Percentiles rank a stretch among this genome's conserved stretches.
These are phyloP conservation scores for Callionymus lyra DNA, from an alignment of 2,113 vertebrate genomes.

Conservation along the genomic window DNA sequence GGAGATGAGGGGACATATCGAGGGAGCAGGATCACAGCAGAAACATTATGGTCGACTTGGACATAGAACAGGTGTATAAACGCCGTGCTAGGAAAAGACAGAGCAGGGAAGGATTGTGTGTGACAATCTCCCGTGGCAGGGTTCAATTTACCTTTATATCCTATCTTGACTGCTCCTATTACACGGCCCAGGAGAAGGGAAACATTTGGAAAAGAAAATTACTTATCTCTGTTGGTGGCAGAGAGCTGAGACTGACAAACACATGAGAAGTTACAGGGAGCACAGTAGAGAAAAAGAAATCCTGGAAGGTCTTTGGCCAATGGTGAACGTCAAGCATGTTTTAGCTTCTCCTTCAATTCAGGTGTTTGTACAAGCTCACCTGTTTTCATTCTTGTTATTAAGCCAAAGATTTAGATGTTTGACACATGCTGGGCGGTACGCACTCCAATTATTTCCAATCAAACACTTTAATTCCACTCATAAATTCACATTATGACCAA, in stretches of 20 bases:
- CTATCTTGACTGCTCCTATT: constrained; percentile 73
- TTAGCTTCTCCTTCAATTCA: constrained; percentile 32
- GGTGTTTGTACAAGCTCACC: constrained; percentile 14
- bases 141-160: constrained; percentile 76
- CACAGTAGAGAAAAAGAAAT: constrained; percentile 26
- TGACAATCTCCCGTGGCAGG: constrained; percentile 91
- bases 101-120: constrained; percentile 83
- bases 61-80: constrained; percentile 90
- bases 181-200: constrained; percentile 66
- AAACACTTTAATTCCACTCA: too few relatives aligned
- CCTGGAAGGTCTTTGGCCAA: constrained; percentile 13
- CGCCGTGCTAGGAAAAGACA: constrained; percentile 96
- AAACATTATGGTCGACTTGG: constrained; percentile 86
- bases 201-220: constrained; percentile 80
- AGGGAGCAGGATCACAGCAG: constrained; percentile 80
- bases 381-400: constrained; percentile 1
- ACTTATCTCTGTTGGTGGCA: constrained; percentile 72
- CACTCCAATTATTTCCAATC: too few relatives aligned
- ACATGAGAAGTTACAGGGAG: constrained; percentile 48
- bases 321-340: constrained; percentile 5
- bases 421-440: too few relatives aligned
- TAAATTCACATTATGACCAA: too few relatives aligned
- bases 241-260: constrained; percentile 58
- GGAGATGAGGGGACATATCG: constrained; percentile 81
- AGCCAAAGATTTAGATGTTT: too few relatives aligned